phyloP scores from a whole-genome alignment of 2,797 vertebrate genomes.

The Peromyscus eremicus region DNA sequence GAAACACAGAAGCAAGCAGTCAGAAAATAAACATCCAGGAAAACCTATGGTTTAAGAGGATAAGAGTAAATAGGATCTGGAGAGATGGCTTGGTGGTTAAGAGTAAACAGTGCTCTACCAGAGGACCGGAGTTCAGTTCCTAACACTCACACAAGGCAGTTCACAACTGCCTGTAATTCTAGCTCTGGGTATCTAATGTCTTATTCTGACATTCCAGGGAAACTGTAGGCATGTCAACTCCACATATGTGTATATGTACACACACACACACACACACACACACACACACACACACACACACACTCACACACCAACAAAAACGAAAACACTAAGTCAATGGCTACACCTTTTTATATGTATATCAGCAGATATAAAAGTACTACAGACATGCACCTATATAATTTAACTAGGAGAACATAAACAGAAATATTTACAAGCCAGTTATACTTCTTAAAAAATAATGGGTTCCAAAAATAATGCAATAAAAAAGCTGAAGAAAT shows the following conservation, averaged over 20 bases:
- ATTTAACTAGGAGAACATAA: conserved; percentile 25
- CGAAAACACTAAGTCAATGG: neutral
- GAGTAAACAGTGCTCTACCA: neutral
- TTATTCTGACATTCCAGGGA: neutral
- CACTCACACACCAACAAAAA: neutral
- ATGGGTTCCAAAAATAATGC: neutral
- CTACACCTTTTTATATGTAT: neutral
- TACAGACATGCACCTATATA: neutral
- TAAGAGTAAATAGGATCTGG: neutral
- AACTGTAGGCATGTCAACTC: neutral
- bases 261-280: neutral
- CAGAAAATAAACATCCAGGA: neutral
- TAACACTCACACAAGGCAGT: neutral
- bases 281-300: neutral
- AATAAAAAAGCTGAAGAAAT: neutral
- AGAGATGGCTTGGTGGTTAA: neutral
- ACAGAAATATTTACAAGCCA: conserved; percentile 10
- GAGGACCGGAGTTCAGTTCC: too few species aligned
- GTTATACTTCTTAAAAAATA: conserved; percentile 38
- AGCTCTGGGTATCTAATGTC: neutral
- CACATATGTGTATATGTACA: neutral
- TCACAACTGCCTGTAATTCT: neutral
- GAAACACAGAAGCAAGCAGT: neutral
- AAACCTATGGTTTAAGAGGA: neutral
- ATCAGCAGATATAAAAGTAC: neutral